Base-by-base conservation (phyloP, 1,140 invertebrate genomes). In the Drosophila parvula region DNA sequence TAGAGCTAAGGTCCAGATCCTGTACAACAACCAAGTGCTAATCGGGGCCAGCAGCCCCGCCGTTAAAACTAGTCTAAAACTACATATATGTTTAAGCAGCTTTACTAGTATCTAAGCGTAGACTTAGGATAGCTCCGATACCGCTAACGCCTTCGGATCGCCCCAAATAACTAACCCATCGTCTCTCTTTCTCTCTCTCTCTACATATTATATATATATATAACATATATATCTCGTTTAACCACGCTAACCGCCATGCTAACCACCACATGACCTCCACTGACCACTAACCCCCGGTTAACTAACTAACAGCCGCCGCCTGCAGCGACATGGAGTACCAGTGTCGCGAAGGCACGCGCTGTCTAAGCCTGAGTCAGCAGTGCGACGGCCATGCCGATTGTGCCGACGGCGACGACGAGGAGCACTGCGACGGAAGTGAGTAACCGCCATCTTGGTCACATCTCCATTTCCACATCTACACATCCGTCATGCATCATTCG, bases 301-400 rank as follows among this genome's bases (percentile, higher is more conserved):
- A 70, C 61, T 68, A 55, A 81, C 62, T 45, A 53, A 74, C 56
- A 55, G 91, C 91, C 90, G 88, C 93, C 94, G 95, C 93, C 50
- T 95, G 94, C 92, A 92, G 92, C 84, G 80, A 79, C 61, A 90
- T 93, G 68, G 93, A 95, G 90, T 96, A 95, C 84, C 93, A 92
- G 80, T 96, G 95, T 91, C 84, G 89, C 74, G 94, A 94, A 75
- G 94, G 94, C 76, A 89, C 92, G 40, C 84, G 71, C 51, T 94
- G 94, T 81, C 92, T 94, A 62, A 92, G 84, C 71, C 78, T 61
- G 58, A 69, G 70, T 74, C 91, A 75, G 85, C 93, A 90, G 58
- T 98, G 97, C 92, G 94, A 98, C 92, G 92, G 93, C 56, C 91
- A 93, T 61, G 79, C 91, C 41, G 96, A 97, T 92, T 97, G 97